Evolutionary conservation across 1,140 invertebrate genomes (phyloP), one percentile per base, ranked within the genome.

Genomic region (Ganaspis sp.): DNA sequence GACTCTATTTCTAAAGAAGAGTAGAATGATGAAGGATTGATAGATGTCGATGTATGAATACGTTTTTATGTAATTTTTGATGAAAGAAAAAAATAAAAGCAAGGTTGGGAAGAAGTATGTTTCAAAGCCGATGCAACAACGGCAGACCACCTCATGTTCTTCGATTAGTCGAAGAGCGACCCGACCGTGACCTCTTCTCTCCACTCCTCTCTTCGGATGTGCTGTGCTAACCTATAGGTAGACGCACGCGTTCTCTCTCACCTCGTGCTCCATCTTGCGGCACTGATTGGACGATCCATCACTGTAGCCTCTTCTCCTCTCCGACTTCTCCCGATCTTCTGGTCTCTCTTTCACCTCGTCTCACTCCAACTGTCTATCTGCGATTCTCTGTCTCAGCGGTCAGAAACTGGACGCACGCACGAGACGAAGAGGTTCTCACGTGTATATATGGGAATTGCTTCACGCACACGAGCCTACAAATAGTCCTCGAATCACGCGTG

Each of bases 201-300:
- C 75, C 73, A 53, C 53, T 38, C 74, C 53, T 84, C 75, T 80
- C 75, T 77, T 74, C 80, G 80, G 73, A 70, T 81, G 81, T 81
- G 73, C 78, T 78, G 75, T 77, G 71, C 80, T 84, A 84, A 87
- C 82, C 87, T 86, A 87, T 85, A 84, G 86, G 84, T 87, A 85
- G 87, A 77, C 81, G 81, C 77, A 80, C 81, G 74, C 76, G 49
- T 70, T 49, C 72, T 38, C 78, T 85, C 83, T 86, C 84, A 84
- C 84, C 70, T 81, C 81, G 89, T 90, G 88, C 88, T 91, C 89
- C 89, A 91, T 91, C 90, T 91, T 90, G 87, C 87, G 87, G 90
- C 91, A 92, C 90, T 92, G 91, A 92, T 92, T 92, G 91, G 91
- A 91, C 90, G 89, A 92, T 92, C 91, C 91, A 92, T 92, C 91